These are phyloP conservation scores for Eupithecia exiguata DNA, from an alignment of 2,888 invertebrate genomes.

Conservation along the genomic window DNA sequence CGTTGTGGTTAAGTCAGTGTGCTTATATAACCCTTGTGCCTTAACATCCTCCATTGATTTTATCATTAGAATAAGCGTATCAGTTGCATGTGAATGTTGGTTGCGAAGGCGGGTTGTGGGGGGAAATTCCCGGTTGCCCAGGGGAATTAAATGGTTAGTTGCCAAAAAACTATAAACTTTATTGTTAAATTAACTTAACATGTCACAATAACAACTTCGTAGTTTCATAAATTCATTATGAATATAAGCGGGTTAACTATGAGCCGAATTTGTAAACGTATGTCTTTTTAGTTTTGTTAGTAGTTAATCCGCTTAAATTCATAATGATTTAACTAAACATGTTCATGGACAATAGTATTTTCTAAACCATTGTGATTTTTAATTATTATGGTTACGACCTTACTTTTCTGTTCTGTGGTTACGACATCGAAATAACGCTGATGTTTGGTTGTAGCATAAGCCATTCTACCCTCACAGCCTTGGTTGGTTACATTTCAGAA, in stretches of 20 bases:
- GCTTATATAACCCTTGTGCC: constrained; percentile 62
- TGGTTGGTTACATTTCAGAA: neutral
- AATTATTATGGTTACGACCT: no score
- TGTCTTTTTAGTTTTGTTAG: no score
- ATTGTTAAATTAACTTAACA: neutral
- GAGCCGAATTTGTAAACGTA: no score
- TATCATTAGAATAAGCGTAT: constrained; percentile 47
- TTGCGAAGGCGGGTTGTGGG: constrained; percentile 8
- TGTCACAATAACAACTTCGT: no score
- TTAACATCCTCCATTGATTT: constrained; percentile 67
- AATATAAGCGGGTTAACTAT: no score
- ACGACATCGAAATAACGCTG: neutral
- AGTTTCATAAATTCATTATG: no score
- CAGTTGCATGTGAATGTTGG: constrained; percentile 44
- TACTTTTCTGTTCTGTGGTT: no score
- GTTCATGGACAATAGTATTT: neutral
- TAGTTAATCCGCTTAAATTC: neutral
- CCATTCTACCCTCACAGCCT: neutral
- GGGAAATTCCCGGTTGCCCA: neutral
- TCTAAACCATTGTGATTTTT: neutral
- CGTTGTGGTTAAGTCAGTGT: constrained; percentile 16
- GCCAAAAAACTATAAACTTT: neutral
- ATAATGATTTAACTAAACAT: neutral
- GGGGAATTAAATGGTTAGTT: neutral
- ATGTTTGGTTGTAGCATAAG: neutral